Base-by-base conservation (phyloP, 2,113 vertebrate genomes). In the Perca flavescens region DNA sequence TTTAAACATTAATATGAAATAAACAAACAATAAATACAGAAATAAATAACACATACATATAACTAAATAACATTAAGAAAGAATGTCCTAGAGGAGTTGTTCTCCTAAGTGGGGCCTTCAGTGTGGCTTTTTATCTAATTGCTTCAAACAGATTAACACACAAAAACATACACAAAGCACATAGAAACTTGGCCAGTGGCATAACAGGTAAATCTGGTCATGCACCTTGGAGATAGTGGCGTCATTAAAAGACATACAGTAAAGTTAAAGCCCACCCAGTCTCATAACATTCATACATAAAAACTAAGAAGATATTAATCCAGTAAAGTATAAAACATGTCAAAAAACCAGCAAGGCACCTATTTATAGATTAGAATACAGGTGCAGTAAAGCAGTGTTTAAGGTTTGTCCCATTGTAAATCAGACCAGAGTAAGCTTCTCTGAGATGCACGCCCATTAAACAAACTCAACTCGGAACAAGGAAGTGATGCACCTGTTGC, bases 401-500 rank as follows among this genome's bases (percentile, higher is more conserved):
- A 6, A 43, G 40, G 19, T 40, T 15, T 16, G 12, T 14, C 22
- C 3, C 19, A 0, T 1, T 40, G 25, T 40, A 6, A 22, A 31
- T 46, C 47, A 11, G 28, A 19, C 40, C 19, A 6, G 6, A 31
- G 53, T 0, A 13, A 12, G 34, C 34, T 60, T 16, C 17, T 28
- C 5, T 57, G 72, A 49, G 19, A 53, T 8, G 19, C 19, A 77
- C 86, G 69, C 82, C 88, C 77, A 25, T 28, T 19, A 25, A 62
- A 79, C 7, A 71, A 28, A 43, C 10, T 22, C 84, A 28, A 43
- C 10, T 22, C 84, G 92, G 86, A 93, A 93, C 65, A 52, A 92
- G 92, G 92, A 93, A 93, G 92, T 90, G 0, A 0, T 56, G 12
- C 71, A 89, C 79, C 79, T 87, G 92, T 61, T 62, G 36, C 31